Base-by-base conservation (phyloP, 2,888 invertebrate genomes). In the Sarcophaga carnaria region DNA sequence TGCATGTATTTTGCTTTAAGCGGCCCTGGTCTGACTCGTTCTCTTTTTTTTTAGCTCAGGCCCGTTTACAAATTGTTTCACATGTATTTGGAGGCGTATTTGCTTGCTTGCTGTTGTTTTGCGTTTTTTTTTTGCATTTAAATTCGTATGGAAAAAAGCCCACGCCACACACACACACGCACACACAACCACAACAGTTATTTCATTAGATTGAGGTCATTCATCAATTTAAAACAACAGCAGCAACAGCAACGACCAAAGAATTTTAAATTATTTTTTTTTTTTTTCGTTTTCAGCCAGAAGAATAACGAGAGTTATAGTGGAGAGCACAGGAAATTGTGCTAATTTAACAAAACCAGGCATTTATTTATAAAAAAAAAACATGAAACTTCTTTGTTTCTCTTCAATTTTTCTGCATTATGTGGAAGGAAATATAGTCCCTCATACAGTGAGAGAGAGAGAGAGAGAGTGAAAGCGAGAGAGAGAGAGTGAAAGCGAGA, bases 191-290 rank as follows among this genome's bases (percentile, higher is more conserved):
- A 12, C 54, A 54, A 25, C 71, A 17, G 20, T 27, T 71, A 47
- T 79, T 67, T 75, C 64, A 86, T 81, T 81, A 64, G 66, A 87
- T 83, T 87, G 74, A 81, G 86, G 80, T 75, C 81, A 81, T 79
- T 81, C 78, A 81, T 87, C 83, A 87, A 81, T 87, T 83, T 54
- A 20, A 67, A 72, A 80, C 70, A 81, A 78, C 83, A 83, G 27
- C 78, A 37, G 37, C 37, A 37, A 37, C 66, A 81, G 81, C 75
- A 83, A 76, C 54, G 81, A 78, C 81, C 64, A 74, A 83, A 70
- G 4, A 79, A 49, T 60, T 64, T 79, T 45, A 47, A 80, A 75
- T 64, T 70, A 64, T 84, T 70, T 67, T 54, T 54, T 17, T 5
- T 54, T 1, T 3, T 6, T 3, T n/a, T n/a, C n/a, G 2, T 37